Evolutionary conservation across 1,140 invertebrate species (phyloP).

Genomic region (Branchinecta lynchi): DNA sequence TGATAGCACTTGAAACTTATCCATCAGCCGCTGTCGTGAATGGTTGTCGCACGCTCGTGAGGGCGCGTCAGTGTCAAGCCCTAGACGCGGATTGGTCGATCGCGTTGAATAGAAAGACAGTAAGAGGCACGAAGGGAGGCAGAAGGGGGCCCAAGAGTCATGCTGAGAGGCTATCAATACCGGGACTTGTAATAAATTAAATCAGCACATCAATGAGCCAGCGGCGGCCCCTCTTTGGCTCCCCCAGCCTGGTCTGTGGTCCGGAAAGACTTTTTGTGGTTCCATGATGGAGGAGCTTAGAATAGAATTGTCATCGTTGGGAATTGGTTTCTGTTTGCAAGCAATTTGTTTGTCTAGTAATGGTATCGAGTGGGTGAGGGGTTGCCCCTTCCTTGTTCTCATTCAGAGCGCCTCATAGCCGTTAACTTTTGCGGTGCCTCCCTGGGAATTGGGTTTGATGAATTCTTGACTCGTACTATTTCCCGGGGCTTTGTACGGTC

Average conservation of each 20-base stretch:
- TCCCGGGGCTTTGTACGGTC: too few relatives aligned
- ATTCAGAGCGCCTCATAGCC: too few relatives aligned
- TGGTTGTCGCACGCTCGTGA: conserved; percentile 2
- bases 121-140: not conserved
- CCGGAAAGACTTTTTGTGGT: conserved; percentile 11
- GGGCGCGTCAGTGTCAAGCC: not conserved
- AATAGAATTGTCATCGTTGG: conserved; percentile 8
- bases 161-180: conserved; percentile 9
- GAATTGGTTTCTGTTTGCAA: conserved; percentile 8
- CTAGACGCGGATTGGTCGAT: not conserved
- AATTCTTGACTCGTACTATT: too few relatives aligned
- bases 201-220: conserved; percentile 6
- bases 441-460: too few relatives aligned
- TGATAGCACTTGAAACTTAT: not conserved
- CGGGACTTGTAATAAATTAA: conserved; percentile 3
- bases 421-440: too few relatives aligned
- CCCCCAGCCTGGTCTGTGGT: not conserved
- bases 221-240: not conserved
- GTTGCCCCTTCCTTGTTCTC: not conserved
- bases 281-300: conserved; percentile 8
- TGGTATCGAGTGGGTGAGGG: not conserved
- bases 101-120: not conserved
- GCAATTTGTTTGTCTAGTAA: conserved; percentile 9
- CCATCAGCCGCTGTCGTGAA: not conserved
- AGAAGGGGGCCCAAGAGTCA: not conserved